Conservation (phyloP, 2,797 vertebrate species). For the Coccyzus lansbergi region DNA sequence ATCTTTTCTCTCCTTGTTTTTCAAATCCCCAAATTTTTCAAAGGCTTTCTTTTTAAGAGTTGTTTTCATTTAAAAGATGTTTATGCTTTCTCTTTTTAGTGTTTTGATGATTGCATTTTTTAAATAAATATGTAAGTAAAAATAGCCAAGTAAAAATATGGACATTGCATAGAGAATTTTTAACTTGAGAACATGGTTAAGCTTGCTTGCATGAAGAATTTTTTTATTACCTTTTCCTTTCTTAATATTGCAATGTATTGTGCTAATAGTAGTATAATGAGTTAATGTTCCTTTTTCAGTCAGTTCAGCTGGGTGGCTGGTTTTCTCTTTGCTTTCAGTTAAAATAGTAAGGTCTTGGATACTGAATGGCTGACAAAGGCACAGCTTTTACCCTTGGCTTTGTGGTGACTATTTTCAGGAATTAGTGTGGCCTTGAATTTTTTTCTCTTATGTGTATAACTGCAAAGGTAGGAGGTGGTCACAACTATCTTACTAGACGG, state of each 20-base stretch:
- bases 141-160: neutral
- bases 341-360: neutral
- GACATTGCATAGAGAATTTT: neutral
- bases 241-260: neutral
- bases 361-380: neutral
- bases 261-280: neutral
- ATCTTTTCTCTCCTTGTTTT: neutral
- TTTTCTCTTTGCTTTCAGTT: neutral
- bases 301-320: neutral
- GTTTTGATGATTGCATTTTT: neutral
- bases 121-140: neutral
- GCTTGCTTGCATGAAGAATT: neutral
- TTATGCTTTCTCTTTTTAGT: neutral
- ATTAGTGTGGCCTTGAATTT: neutral
- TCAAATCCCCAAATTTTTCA: neutral
- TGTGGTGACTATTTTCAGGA: neutral
- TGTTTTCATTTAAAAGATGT: neutral
- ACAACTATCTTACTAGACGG: neutral
- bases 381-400: neutral
- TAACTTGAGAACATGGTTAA: neutral
- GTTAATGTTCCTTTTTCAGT: neutral
- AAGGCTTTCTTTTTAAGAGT: neutral
- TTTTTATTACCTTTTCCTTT: neutral
- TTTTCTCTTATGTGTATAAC: neutral
- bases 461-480: neutral